Base-by-base conservation (phyloP, 2,113 vertebrate genomes). In the Sander vitreus region DNA sequence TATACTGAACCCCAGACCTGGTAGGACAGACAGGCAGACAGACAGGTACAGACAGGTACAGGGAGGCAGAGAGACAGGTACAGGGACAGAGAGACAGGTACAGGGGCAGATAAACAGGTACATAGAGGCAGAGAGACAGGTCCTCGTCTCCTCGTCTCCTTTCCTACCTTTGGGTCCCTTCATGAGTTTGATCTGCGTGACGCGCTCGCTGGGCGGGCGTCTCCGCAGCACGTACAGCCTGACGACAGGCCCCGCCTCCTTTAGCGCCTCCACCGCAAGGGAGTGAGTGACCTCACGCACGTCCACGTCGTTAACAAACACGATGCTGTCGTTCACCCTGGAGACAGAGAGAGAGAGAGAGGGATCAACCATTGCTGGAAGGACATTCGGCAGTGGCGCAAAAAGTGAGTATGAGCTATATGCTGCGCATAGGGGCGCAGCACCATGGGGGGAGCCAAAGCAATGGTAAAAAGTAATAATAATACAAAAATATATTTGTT, bases 201-300 rank as follows among this genome's bases (percentile, higher is more conserved):
- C 80, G 45, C 94, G 96, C 90, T 97, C 96, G 0, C 90, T 94
- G 0, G 93, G 90, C 0, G 95, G 95, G 62, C 97, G 97, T 71
- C 96, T 91, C 60, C 97, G 93, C 91, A 97, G 95, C 57, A 98
- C 96, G 0, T 97, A 97, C 19, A 97, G 96, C 12, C 97, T 94
- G 4, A 98, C 97, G 0, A 98, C 97, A 83, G 96, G 96, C 65
- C 97, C 97, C 2, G 97, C 97, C 90, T 98, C 97, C 91, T 98
- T 98, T 85, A 98, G 93, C 4, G 97, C 96, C 75, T 98, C 97
- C 78, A 98, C 97, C 0, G 97, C 97, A 0, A 95, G 93, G 10
- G 96, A 97, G 92, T 98, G 97, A 0, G 96, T 96, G 80, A 98
- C 97, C 92, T 97, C 97, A 3, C 97, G 93, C 3, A 97, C 97